A percentile compares a stretch with the other conserved stretches of the same genome.
Evolutionary conservation across 2,113 vertebrate genomes (phyloP).

Genomic region (Cygnus atratus): DNA sequence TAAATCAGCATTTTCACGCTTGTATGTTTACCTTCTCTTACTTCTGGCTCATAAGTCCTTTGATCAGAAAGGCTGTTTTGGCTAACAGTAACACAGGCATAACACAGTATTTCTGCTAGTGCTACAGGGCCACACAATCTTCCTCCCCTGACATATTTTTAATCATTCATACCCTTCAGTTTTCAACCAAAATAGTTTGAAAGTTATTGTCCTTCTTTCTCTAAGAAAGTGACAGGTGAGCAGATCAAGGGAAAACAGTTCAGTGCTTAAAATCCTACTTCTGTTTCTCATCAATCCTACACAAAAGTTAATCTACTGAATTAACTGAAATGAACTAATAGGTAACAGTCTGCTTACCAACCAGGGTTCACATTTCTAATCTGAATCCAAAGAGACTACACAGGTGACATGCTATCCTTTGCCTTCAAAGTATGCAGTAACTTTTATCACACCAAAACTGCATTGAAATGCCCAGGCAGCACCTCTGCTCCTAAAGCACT

Average conservation of each 20-base stretch:
- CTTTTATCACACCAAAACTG: neutral
- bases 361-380: neutral
- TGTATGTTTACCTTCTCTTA: neutral
- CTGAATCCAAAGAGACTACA: neutral
- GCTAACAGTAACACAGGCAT: rapidly evolving
- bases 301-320: neutral
- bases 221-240: neutral
- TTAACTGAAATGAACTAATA: neutral
- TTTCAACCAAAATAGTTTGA: neutral
- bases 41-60: neutral
- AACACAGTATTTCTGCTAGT: neutral
- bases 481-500: too few relatives aligned
- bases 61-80: neutral
- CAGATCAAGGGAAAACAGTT: neutral
- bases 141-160: neutral
- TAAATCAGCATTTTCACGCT: neutral
- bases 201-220: neutral
- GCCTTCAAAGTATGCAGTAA: neutral
- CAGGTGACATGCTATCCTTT: neutral
- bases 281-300: neutral
- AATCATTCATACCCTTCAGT: neutral
- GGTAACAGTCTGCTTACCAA: neutral
- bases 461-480: neutral
- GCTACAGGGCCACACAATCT: neutral
- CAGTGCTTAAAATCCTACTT: neutral